Base-by-base conservation (phyloP, 2,888 invertebrate species). In the Pedicia rivosa region DNA sequence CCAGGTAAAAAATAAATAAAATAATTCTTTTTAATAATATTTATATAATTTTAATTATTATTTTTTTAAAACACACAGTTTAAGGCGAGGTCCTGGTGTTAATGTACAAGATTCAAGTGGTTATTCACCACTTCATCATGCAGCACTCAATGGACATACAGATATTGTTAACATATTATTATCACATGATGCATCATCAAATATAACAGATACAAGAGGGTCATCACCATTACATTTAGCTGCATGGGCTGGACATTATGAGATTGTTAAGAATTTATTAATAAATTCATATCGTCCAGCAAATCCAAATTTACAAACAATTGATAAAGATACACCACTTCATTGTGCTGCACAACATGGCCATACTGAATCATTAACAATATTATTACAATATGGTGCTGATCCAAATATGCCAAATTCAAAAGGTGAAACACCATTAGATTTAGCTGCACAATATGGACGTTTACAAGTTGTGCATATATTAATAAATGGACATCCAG, bases 281-380 rank as follows among this genome's bases (percentile, higher is more conserved):
- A 77, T 73, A 29, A 78, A 81, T 59, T 79, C 80, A 40, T 82
- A 80, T 43, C 78, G 81, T 9, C 75, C 81, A 40, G 82, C 84
- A 50, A 82, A 82, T 58, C 79, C 88, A 50, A 86, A 90, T 62
- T 80, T 56, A 69, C 77, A 72, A 83, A 87, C 86, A 36, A 74
- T 78, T 51, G 81, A 87, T 60, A 82, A 83, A 52, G 91, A 94
- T 60, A 91, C 92, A 31, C 86, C 94, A 9, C 66, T 94, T 48
- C 86, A 92, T 53, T 87, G 84, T 59, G 92, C 92, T 4, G 83
- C 91, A 19, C 88, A 91, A 59, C 91, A 87, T 60, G 92, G 92
- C 6, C 86, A 90, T 60, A 80, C 80, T 36, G 76, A 76, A 37
- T 84, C 90, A 33, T 80, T 92, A 36, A 73, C 75, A 31, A 73